Base-by-base conservation (phyloP, 2,797 vertebrate genomes). In the Lutjanus campechanus region DNA sequence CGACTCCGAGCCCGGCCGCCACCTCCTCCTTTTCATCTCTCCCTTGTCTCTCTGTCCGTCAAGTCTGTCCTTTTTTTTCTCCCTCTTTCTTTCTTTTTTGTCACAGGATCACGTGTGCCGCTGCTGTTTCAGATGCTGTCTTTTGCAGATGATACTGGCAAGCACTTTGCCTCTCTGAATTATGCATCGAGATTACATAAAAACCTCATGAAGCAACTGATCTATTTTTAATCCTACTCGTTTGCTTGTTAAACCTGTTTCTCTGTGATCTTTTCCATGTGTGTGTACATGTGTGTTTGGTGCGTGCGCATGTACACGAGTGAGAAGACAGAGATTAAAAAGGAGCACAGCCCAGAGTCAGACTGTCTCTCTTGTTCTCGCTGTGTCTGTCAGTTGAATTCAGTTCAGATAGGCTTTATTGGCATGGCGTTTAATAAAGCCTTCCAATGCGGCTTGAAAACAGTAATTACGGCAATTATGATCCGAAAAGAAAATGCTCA, bases 141-240 rank as follows among this genome's bases (percentile, higher is more conserved):
- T 82, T 79, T 54, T 88, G 86, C 83, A 77, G 92, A 92, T 88
- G 89, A 94, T 94, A 89, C 82, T 62, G 66, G 82, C 79, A 55
- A 91, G 89, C 93, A 89, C 88, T 95, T 94, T 93, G 88, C 86
- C 89, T 83, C 69, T 81, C 66, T 95, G 76, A 95, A 96, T 95
- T 94, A 95, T 95, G 83, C 91, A 95, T 93, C 0, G 20, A 79
- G 86, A 93, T 93, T 93, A 91, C 92, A 93, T 93, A 84, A 93
- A 93, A 89, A 87, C 83, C 74, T 88, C 78, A 85, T 87, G 90
- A 89, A 93, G 85, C 81, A 91, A 79, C 72, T 76, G 85, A 95
- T 95, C 89, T 91, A 95, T 95, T 93, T 95, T 95, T 94, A 95
- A 94, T 94, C 84, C 73, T 61, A 80, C 84, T 87, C 40, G 29